A percentile compares a stretch with the other conserved stretches of the same genome.
Conservation (phyloP, 2,888 invertebrate species). For the Drosophila nr. perissopoda region DNA sequence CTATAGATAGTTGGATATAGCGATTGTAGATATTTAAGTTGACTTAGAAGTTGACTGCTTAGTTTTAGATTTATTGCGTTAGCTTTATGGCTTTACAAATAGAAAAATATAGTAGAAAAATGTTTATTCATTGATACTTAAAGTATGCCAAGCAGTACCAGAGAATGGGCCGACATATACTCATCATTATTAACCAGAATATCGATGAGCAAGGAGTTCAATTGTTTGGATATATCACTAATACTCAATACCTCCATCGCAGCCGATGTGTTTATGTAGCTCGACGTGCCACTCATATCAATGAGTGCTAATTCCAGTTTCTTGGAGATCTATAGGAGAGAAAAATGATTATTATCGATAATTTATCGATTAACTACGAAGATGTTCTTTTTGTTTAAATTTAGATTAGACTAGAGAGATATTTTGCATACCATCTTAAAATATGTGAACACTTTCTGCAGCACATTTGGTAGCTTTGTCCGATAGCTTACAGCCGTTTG, state of each 20-base stretch:
- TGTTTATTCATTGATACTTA: background rate
- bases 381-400: background rate
- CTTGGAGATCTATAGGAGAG: conserved; percentile 34
- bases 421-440: conserved; percentile 23
- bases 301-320: conserved; percentile 31
- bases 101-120: background rate
- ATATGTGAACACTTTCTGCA: background rate
- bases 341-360: background rate
- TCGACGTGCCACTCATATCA: conserved; percentile 9
- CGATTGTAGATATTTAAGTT: background rate
- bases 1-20: background rate
- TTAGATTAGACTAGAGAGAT: background rate
- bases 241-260: conserved; percentile 56
- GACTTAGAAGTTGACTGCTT: background rate
- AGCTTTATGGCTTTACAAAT: conserved; percentile 6
- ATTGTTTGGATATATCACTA: conserved; percentile 6
- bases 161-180: background rate
- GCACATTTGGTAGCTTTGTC: background rate
- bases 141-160: background rate
- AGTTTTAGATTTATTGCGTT: background rate
- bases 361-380: background rate
- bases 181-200: conserved; percentile 35
- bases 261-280: conserved; percentile 32
- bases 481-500: background rate
- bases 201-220: conserved; percentile 49